A percentile compares a stretch with the other conserved stretches of the same genome.
Conservation (phyloP, 2,888 invertebrate species). For the Erannis defoliaria region DNA sequence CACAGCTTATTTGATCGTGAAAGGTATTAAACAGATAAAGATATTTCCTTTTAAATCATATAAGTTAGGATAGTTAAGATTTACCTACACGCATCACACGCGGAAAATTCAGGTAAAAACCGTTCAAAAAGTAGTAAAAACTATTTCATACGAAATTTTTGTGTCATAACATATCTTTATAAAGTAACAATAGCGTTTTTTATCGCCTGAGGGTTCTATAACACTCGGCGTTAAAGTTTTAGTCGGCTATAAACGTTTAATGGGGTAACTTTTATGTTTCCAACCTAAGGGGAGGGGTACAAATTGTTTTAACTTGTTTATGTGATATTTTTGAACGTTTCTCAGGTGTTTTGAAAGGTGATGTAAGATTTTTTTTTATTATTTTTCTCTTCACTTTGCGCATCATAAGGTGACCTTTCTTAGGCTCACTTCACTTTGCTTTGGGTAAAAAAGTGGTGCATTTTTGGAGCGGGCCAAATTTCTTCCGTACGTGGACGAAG, state of each 20-base stretch:
- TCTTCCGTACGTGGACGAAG: too few species aligned
- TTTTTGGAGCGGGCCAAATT: too few species aligned
- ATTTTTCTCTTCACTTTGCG: too few species aligned
- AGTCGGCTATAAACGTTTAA: slow-evolving; percentile 78
- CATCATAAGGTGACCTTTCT: background rate
- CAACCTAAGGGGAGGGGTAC: slow-evolving; percentile 52
- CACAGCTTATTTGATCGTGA: too few species aligned
- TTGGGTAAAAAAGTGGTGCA: too few species aligned
- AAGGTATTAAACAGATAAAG: too few species aligned
- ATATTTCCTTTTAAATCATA: too few species aligned
- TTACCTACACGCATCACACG: slow-evolving; percentile 21
- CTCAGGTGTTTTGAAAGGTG: slow-evolving; percentile 5
- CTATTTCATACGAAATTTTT: slow-evolving; percentile 46
- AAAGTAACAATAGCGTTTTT: slow-evolving; percentile 58
- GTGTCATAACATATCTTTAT: slow-evolving; percentile 50
- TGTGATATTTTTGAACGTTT: slow-evolving; percentile 30
- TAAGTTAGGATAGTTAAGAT: background rate
- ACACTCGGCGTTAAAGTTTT: slow-evolving; percentile 59
- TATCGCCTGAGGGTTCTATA: slow-evolving; percentile 52
- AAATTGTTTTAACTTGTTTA: slow-evolving; percentile 54
- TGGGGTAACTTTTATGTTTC: slow-evolving; percentile 78
- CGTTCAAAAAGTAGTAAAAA: slow-evolving; percentile 46
- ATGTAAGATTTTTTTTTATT: background rate
- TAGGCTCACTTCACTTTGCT: too few species aligned
- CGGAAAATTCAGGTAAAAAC: slow-evolving; percentile 41